Conservation (phyloP, 2,797 vertebrate genomes). For the Mastacembelus armatus region DNA sequence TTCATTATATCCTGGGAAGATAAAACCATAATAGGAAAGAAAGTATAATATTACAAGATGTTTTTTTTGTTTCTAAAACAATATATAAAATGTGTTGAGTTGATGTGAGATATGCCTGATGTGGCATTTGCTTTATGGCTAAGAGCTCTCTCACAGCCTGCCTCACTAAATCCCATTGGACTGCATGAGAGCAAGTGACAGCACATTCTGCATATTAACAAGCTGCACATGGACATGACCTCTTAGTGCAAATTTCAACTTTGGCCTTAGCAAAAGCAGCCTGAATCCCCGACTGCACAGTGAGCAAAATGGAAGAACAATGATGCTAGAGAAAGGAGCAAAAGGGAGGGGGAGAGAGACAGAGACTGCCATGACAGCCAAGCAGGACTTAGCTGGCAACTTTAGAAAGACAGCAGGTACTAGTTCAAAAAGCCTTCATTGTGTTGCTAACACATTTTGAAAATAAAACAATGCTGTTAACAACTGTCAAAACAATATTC, state of each 20-base stretch:
- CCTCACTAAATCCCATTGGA: conserved; percentile 50
- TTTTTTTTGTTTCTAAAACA: conserved; percentile 38
- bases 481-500: conserved; percentile 12
- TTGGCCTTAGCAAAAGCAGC: conserved; percentile 51
- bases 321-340: conserved; percentile 28
- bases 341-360: neutral
- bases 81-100: conserved; percentile 29
- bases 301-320: conserved; percentile 30
- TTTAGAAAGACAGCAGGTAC: conserved; percentile 16
- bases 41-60: too few species aligned
- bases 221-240: conserved; percentile 31
- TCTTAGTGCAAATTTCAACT: conserved; percentile 48
- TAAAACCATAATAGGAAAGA: neutral
- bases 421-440: conserved; percentile 26
- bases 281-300: conserved; percentile 8
- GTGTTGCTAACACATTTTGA: conserved; percentile 4
- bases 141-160: conserved; percentile 35
- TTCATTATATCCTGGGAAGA: neutral
- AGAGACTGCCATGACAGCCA: conserved; percentile 25
- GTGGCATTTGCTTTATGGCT: conserved; percentile 60
- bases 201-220: conserved; percentile 49
- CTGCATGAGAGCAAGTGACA: conserved; percentile 39
- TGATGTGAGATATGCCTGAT: conserved; percentile 52
- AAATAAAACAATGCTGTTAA: neutral
- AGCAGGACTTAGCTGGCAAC: conserved; percentile 27